phyloP scores from a whole-genome alignment of 2,888 invertebrate species.

The Ceramica pisi region DNA sequence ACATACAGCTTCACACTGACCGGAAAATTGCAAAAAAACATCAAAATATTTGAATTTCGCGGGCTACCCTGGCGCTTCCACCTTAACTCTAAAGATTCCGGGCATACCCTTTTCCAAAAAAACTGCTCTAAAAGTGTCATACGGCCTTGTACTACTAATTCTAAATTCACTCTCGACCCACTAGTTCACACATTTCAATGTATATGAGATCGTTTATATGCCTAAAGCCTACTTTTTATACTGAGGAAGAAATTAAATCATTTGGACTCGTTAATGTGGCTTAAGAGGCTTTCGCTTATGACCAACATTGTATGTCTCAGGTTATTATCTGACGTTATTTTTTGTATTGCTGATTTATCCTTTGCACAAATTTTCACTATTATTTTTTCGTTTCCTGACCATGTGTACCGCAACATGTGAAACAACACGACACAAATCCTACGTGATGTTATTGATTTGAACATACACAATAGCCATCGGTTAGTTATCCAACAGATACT shows the following conservation, averaged over 20 bases:
- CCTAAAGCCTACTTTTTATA: constrained; percentile 35
- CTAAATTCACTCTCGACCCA: constrained; percentile 43
- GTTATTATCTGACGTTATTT: constrained; percentile 3
- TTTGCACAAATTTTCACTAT: too few relatives aligned
- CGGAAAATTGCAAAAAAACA: too few relatives aligned
- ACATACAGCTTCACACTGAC: too few relatives aligned
- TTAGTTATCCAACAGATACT: too few relatives aligned
- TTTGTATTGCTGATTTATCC: background rate
- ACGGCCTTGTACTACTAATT: constrained; percentile 58
- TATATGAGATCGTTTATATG: constrained; percentile 51
- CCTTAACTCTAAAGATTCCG: constrained; percentile 2
- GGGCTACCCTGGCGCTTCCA: too few relatives aligned
- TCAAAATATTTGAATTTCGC: too few relatives aligned
- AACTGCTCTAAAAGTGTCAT: constrained; percentile 31
- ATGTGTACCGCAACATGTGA: too few relatives aligned
- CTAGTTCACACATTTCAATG: constrained; percentile 39
- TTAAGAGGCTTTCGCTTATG: constrained; percentile 42
- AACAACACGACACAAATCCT: too few relatives aligned
- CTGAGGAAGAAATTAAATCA: constrained; percentile 48
- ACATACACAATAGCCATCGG: too few relatives aligned
- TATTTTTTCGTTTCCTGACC: too few relatives aligned
- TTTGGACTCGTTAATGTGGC: constrained; percentile 19
- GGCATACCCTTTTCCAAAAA: constrained; percentile 21
- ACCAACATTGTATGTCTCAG: background rate
- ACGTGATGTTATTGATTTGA: too few relatives aligned